A percentile compares a stretch with the other conserved stretches of the same genome.
phyloP scores from a whole-genome alignment of 2,797 vertebrate species.

The Choloepus didactylus region DNA sequence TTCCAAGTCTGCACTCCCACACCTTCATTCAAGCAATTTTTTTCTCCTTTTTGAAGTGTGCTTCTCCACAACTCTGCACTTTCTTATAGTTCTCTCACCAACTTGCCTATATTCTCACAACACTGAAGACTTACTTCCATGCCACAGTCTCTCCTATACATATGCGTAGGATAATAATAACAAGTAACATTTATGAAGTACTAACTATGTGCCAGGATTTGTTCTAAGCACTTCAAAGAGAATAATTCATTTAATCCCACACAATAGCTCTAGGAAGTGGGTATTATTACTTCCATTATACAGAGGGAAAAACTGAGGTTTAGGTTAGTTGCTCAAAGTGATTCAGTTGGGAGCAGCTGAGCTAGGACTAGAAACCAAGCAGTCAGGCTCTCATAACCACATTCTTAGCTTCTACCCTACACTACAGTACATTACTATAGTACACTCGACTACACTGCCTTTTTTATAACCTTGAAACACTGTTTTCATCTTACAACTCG shows the following conservation, averaged over 20 bases:
- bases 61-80: background rate
- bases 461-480: background rate
- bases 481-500: background rate
- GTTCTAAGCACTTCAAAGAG: background rate
- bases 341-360: background rate
- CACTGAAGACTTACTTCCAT: background rate
- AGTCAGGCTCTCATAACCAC: background rate
- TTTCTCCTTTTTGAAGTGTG: background rate
- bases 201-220: background rate
- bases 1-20: background rate
- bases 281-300: background rate
- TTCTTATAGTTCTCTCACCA: background rate
- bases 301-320: background rate
- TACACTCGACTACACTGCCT: background rate
- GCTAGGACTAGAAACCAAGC: background rate
- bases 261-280: background rate
- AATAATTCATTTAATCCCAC: background rate
- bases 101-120: background rate
- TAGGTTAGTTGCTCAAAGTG: background rate
- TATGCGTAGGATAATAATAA: background rate
- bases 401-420: background rate
- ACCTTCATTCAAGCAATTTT: background rate
- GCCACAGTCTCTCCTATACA: background rate
- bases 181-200: background rate
- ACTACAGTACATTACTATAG: background rate